Evolutionary conservation across 2,888 invertebrate genomes (phyloP), one percentile per base, ranked within the genome.

Genomic region (Spilosoma lubricipeda): DNA sequence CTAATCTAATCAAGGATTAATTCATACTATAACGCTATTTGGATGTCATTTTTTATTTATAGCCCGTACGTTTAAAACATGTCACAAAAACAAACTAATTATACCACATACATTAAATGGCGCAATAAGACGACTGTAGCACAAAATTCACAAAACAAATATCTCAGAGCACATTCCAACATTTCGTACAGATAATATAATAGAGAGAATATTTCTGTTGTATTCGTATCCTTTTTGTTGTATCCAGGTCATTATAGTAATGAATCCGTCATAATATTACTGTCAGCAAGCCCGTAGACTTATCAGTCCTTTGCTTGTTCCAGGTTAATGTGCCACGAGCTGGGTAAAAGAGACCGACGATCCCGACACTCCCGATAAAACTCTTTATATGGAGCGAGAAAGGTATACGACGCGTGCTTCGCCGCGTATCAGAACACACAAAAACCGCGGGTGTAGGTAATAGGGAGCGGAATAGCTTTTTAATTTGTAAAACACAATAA

Each of bases 381-480:
- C 91, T 90, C 92, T 91, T 94, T 95, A 95, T 94, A 95, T 95
- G 95, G 94, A 95, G 95, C 94, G 91, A 88, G 93, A 93, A 92
- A 90, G 92, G 91, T 88, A 90, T 87, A 92, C 84, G 80, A 87
- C 92, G 91, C 93, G 94, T 89, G 92, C 90, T 90, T 85, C 91
- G 93, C 88, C 94, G 91, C 94, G 93, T 82, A 89, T 85, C 81
- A 90, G 86, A 89, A 90, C 89, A 90, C 89, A 92, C 89, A 91
- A 90, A 90, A 91, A 85, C 87, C 90, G 90, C 89, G 91, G 90
- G 87, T 91, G 90, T 90, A 95, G 95, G 89, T 95, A 95, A 94
- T 93, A 85, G 82, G 87, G 86, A 85, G 87, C 85, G 80, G 84
- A 74, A 82, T 82, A 86, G 74, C 72, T 77, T 81, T 84, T 65